A percentile compares a stretch with the other conserved stretches of the same genome.
Evolutionary conservation across 2,797 vertebrate species (phyloP).

Genomic region (Crenichthys baileyi): DNA sequence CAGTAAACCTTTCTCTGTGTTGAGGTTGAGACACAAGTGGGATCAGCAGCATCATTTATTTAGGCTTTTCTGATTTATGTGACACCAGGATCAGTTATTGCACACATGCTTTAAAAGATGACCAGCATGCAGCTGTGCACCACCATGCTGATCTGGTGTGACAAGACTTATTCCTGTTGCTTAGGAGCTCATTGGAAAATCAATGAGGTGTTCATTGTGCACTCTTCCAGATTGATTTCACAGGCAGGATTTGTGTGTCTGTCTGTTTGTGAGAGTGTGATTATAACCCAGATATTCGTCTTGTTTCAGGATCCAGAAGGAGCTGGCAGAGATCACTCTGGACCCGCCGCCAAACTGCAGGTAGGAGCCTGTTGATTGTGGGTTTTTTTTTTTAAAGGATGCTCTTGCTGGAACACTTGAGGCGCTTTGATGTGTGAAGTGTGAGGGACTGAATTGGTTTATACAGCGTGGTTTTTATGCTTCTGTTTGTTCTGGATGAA

Average conservation of each 20-base stretch:
- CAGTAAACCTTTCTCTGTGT: conserved; percentile 33
- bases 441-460: not conserved
- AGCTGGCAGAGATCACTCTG: conserved; percentile 95
- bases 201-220: conserved; percentile 60
- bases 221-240: not conserved
- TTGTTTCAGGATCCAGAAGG: conserved; percentile 92
- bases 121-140: conserved; percentile 15
- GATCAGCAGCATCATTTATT: not conserved
- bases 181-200: conserved; percentile 65
- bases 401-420: conserved; percentile 37
- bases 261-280: conserved; percentile 32
- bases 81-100: not conserved
- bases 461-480: not conserved
- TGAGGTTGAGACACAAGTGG: not conserved
- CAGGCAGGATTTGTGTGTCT: not conserved
- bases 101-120: not conserved
- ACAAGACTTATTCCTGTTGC: conserved; percentile 34
- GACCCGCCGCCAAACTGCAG: conserved; percentile 97
- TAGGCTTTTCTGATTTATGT: not conserved
- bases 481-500: conserved; percentile 34
- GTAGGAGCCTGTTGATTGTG: conserved; percentile 81
- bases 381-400: conserved; percentile 11
- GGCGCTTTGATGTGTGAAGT: conserved; percentile 12
- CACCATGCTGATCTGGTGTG: conserved; percentile 42
- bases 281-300: conserved; percentile 40